phyloP scores from a whole-genome alignment of 1,140 invertebrate species.

The Wiebesia pumilae region DNA sequence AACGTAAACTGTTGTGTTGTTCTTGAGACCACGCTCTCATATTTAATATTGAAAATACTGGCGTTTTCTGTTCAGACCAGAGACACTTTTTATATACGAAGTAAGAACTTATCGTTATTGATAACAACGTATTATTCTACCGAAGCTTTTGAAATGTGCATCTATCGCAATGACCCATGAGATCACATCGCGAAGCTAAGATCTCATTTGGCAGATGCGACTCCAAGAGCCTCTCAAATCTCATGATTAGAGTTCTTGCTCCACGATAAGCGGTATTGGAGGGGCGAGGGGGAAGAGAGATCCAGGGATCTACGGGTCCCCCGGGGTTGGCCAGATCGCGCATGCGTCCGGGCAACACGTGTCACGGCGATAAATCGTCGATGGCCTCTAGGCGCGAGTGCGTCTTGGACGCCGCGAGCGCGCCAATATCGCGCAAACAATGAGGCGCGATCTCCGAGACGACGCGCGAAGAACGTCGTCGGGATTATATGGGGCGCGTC shows the following conservation, averaged over 20 bases:
- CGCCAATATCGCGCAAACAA: constrained; percentile 58
- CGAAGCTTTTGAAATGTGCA: too few relatives aligned
- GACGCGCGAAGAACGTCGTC: constrained; percentile 61
- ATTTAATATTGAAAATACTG: too few relatives aligned
- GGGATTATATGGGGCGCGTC: constrained; percentile 74
- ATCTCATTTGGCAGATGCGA: too few relatives aligned
- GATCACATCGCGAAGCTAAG: not conserved
- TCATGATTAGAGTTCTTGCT: not conserved
- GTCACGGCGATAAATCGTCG: constrained; percentile 73
- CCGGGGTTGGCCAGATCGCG: not conserved
- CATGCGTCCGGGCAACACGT: constrained; percentile 62
- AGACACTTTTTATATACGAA: too few relatives aligned
- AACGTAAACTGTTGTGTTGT: too few relatives aligned
- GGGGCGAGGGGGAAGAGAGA: not conserved
- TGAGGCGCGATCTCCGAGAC: not conserved
- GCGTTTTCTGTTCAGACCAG: too few relatives aligned
- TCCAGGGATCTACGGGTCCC: too few relatives aligned
- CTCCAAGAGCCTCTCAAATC: not conserved
- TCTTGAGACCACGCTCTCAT: too few relatives aligned
- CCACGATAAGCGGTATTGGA: too few relatives aligned
- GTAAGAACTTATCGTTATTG: too few relatives aligned
- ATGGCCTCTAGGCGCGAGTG: constrained; percentile 65
- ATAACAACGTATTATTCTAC: too few relatives aligned
- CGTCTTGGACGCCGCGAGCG: constrained; percentile 64
- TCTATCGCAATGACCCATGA: too few relatives aligned